Evolutionary conservation across 2,797 vertebrate species (phyloP).

Genomic region (Naso thynnoides): DNA sequence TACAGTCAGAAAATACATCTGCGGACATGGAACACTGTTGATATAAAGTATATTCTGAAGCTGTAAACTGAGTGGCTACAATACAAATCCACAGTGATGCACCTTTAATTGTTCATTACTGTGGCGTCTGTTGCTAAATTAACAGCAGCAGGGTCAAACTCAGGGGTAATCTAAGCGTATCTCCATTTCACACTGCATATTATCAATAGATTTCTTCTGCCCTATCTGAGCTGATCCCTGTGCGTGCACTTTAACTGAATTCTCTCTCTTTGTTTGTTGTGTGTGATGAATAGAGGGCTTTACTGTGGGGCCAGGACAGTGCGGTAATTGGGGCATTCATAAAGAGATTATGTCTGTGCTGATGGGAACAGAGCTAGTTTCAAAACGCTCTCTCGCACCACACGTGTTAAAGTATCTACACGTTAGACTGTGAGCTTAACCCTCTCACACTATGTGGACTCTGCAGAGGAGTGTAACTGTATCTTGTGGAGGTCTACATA

Average conservation of each 20-base stretch:
- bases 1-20: constrained; percentile 6
- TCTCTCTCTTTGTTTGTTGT: constrained; percentile 56
- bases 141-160: not conserved
- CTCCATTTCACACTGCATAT: not conserved
- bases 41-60: constrained; percentile 10
- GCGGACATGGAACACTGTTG: not conserved
- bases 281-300: constrained; percentile 59
- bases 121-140: not conserved
- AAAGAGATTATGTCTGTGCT: constrained; percentile 71
- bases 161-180: constrained; percentile 5
- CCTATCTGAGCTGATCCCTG: constrained; percentile 18
- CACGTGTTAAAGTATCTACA: constrained; percentile 8
- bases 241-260: constrained; percentile 27
- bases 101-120: not conserved
- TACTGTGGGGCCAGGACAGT: constrained; percentile 50
- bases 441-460: constrained; percentile 10
- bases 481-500: constrained; percentile 56
- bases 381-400: constrained; percentile 31
- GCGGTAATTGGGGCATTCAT: constrained; percentile 79
- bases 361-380: constrained; percentile 61
- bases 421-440: constrained; percentile 16
- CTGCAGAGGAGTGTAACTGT: constrained; percentile 58
- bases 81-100: not conserved
- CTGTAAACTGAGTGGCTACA: not conserved
- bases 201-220: constrained; percentile 13